Evolutionary conservation across 1,140 invertebrate species (phyloP).

Genomic region (Apocrypta bakeri): DNA sequence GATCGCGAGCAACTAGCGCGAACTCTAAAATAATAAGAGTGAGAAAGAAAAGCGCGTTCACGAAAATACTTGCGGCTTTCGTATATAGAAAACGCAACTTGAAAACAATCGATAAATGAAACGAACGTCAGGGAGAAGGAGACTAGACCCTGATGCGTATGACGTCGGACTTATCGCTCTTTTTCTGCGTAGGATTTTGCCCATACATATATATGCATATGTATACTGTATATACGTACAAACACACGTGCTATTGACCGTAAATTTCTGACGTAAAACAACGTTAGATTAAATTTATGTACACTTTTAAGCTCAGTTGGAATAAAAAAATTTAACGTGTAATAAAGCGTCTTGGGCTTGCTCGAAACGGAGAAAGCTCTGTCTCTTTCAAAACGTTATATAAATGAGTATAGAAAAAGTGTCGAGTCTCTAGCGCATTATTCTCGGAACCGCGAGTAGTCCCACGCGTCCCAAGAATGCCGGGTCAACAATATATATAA

Average conservation of each 20-base stretch:
- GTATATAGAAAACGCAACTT: not conserved
- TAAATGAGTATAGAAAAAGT: too few relatives aligned
- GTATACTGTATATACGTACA: too few relatives aligned
- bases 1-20: not conserved
- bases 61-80: not conserved
- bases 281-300: too few relatives aligned
- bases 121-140: constrained; percentile 15
- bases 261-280: too few relatives aligned
- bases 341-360: too few relatives aligned
- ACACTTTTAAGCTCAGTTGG: too few relatives aligned
- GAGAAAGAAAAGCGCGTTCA: not conserved
- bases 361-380: too few relatives aligned
- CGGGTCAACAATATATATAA: constrained; percentile 35
- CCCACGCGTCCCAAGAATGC: not conserved
- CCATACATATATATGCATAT: too few relatives aligned
- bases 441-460: not conserved
- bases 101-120: constrained; percentile 24
- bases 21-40: constrained; percentile 22
- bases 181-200: too few relatives aligned
- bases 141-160: not conserved
- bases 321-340: too few relatives aligned
- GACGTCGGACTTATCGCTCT: not conserved
- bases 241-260: too few relatives aligned
- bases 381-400: too few relatives aligned
- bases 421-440: not conserved